Conservation (phyloP, 2,888 invertebrate species). For the Sepioteuthis lessoniana region DNA sequence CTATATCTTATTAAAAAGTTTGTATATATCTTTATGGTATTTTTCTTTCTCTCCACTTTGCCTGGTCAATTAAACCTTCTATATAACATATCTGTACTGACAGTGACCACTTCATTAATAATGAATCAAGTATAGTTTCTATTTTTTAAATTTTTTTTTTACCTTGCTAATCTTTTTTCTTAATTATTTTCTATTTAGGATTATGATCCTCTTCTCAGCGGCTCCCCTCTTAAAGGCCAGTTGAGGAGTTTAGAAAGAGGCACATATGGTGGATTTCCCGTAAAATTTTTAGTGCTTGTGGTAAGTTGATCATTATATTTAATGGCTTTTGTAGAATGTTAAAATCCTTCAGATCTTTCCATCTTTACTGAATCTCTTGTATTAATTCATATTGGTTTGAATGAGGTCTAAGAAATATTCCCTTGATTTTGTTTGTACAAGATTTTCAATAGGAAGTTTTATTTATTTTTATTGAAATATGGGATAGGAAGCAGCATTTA, state of each 20-base stretch:
- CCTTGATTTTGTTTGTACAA: neutral
- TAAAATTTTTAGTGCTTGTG: constrained; percentile 87
- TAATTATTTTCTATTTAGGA: constrained; percentile 65
- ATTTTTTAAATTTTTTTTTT: too few species aligned
- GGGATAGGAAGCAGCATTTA: too few species aligned
- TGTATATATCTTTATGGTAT: too few species aligned
- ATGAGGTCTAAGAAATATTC: neutral
- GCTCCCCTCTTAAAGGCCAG: constrained; percentile 72
- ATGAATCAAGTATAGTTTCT: too few species aligned
- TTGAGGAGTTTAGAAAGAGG: constrained; percentile 77
- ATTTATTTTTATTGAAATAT: too few species aligned
- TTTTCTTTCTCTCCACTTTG: too few species aligned
- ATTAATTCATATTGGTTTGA: neutral
- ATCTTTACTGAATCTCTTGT: neutral
- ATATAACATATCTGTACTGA: too few species aligned
- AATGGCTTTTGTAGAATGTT: neutral
- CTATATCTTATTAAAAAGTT: too few species aligned
- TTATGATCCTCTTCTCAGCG: constrained; percentile 76
- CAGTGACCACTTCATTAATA: too few species aligned
- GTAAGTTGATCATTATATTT: constrained; percentile 72
- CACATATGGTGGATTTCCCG: constrained; percentile 85
- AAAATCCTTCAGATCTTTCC: neutral
- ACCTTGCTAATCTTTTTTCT: neutral
- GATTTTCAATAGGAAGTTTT: too few species aligned
- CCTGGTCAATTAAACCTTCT: too few species aligned